Evolutionary conservation across 30 jellyfish, hydroid and myxozoan species (phyloP), one percentile per base, ranked within the genome.

Genomic region (Chrysaora quinquecirrha): DNA sequence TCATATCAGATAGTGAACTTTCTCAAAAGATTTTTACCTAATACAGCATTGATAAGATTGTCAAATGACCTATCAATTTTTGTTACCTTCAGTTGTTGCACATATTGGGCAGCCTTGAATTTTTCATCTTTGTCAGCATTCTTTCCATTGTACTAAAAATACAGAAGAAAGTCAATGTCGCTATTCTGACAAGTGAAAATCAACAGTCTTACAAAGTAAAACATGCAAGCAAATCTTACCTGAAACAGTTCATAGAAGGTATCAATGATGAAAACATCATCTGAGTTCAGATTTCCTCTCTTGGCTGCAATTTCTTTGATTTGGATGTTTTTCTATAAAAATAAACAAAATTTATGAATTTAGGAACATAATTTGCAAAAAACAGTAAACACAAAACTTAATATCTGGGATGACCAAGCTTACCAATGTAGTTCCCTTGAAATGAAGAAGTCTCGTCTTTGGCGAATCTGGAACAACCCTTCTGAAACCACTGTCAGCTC

Each of bases 401-500:
- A 52, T 3, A 25, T 52, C 29, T 38, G 54, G 14, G 54, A 38
- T 38, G 6, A 43, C 9, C 9, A 2, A 49, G 34, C 92, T 67
- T 1, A 82, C 92, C 82, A 82, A 64, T 18, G 92, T 85, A n/a
- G 85, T 85, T 75, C 96, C 96, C 74, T 75, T 56, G 84, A 95
- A 96, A 60, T 95, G 97, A 25, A 95, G 75, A 34, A 95, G 91
- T 62, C 99, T 79, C 63, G 97, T 90, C 72, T 79, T 71, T 62
- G 95, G 95, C 14, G 87, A 64, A 23, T 83, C 95, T 60, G 99
- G 99, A 3, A 84, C 87, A 50, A 95, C 99, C 38, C 95, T 90
- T 83, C 97, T 79, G 89, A 95, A 95, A 10, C 99, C 99, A 66
- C 97, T 74, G 35, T 88, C 97, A 22, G 97, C 97, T 18, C 89